Conservation (phyloP, 2,113 vertebrate species). For the Nibea albiflora region DNA sequence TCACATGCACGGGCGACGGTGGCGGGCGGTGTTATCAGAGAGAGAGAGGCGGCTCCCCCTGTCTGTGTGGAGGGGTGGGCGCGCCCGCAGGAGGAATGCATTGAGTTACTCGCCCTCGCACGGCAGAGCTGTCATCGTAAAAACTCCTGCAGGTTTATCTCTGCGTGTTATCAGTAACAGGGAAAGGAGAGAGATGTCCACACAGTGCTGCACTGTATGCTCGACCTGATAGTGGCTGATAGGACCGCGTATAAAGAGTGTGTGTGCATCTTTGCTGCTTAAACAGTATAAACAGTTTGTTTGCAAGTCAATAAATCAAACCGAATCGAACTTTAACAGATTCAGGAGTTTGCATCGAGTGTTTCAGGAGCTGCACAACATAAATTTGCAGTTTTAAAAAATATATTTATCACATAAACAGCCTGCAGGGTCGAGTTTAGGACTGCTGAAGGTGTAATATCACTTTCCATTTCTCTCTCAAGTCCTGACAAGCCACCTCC, state of each 20-base stretch:
- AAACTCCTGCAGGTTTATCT: conserved; percentile 13
- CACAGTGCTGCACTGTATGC: neutral
- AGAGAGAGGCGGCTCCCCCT: conserved; percentile 32
- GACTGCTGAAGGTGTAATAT: conserved; percentile 12
- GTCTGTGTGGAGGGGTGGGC: conserved; percentile 45
- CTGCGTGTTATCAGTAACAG: conserved; percentile 5
- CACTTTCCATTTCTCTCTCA: conserved; percentile 60
- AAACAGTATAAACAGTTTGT: neutral
- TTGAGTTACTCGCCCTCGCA: neutral
- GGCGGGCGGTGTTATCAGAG: neutral
- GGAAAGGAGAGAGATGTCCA: neutral
- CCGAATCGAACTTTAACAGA: neutral
- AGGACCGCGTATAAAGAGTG: neutral
- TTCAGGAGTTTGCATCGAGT: neutral
- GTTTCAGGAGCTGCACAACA: neutral
- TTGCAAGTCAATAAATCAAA: conserved; percentile 8
- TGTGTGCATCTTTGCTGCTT: neutral
- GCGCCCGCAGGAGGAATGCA: conserved; percentile 63
- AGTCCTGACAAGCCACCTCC: conserved; percentile 71
- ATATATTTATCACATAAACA: neutral
- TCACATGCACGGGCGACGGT: conserved; percentile 31
- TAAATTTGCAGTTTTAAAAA: neutral
- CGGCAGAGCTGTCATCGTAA: conserved; percentile 39
- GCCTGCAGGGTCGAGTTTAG: neutral
- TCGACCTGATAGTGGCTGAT: neutral